Evolutionary conservation across 2,888 invertebrate genomes (phyloP).

Genomic region (Punctoribates punctum): DNA sequence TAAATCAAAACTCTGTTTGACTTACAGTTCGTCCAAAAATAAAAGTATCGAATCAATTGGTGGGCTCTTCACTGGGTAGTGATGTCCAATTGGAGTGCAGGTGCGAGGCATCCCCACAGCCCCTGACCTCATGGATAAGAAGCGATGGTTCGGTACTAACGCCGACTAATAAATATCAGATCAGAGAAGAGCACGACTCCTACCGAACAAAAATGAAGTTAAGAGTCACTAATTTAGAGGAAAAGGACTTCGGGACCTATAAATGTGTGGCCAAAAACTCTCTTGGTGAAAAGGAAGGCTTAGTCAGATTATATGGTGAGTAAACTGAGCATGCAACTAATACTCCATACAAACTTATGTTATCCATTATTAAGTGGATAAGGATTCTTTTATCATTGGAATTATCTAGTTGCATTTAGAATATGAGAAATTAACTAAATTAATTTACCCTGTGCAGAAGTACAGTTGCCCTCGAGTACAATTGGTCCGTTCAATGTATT

Average conservation of each 20-base stretch:
- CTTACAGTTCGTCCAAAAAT: conserved; percentile 49
- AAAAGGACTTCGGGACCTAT: conserved; percentile 44
- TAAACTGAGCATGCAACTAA: too few relatives aligned
- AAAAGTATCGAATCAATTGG: conserved; percentile 48
- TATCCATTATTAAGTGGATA: too few relatives aligned
- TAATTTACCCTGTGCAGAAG: not conserved
- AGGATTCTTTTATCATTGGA: too few relatives aligned
- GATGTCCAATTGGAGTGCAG: conserved; percentile 48
- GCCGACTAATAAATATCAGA: conserved; percentile 45
- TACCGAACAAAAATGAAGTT: conserved; percentile 43
- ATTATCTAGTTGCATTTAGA: too few relatives aligned
- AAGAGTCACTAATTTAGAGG: conserved; percentile 43
- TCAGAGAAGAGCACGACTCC: conserved; percentile 45
- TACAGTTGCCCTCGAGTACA: not conserved
- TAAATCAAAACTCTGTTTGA: not conserved
- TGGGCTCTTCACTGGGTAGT: conserved; percentile 47
- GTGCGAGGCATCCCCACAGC: conserved; percentile 48
- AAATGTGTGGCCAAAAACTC: conserved; percentile 45
- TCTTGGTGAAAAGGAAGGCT: conserved; percentile 44
- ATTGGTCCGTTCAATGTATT: not conserved
- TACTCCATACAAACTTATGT: too few relatives aligned
- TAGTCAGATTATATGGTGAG: conserved; percentile 43
- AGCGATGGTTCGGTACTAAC: conserved; percentile 46
- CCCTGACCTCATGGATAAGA: conserved; percentile 48
- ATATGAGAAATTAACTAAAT: not conserved